A percentile compares a stretch with the other conserved stretches of the same genome.
Conservation (phyloP, 1,140 invertebrate genomes). For the Formica exsecta region DNA sequence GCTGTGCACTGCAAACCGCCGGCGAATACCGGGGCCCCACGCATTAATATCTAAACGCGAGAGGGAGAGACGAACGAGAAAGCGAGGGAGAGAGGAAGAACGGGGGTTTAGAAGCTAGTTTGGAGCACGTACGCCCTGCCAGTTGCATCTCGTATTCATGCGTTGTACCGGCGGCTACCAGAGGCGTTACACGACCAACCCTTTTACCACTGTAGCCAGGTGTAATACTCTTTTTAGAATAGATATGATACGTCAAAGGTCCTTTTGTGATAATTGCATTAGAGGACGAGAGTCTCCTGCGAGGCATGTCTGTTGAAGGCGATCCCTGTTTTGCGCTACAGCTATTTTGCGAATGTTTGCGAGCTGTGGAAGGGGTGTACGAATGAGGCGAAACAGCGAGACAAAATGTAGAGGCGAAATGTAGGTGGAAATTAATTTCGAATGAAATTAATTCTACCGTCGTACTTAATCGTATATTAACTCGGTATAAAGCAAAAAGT, state of each 20-base stretch:
- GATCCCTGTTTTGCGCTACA: conserved; percentile 40
- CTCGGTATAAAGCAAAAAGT: conserved; percentile 22
- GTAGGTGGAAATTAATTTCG: conserved; percentile 51
- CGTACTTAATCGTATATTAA: conserved; percentile 43
- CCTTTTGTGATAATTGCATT: conserved; percentile 68
- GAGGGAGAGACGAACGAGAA: background rate
- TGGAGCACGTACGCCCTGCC: conserved; percentile 50
- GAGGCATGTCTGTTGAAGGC: conserved; percentile 46
- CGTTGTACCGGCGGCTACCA: conserved; percentile 65
- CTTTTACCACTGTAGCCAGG: conserved; percentile 62
- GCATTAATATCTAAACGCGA: conserved; percentile 76
- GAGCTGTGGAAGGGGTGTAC: background rate
- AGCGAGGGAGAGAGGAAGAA: background rate
- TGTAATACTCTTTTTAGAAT: conserved; percentile 71
- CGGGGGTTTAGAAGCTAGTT: conserved; percentile 9
- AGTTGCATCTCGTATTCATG: conserved; percentile 72
- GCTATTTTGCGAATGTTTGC: conserved; percentile 51
- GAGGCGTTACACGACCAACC: conserved; percentile 66
- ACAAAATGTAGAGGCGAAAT: conserved; percentile 6
- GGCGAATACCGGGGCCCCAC: conserved; percentile 66
- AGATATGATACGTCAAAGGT: conserved; percentile 62
- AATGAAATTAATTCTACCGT: conserved; percentile 48
- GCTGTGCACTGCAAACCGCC: conserved; percentile 70
- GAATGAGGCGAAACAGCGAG: background rate
- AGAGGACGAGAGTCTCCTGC: conserved; percentile 42